Evolutionary conservation across 2,797 vertebrate genomes (phyloP), one percentile per base, ranked within the genome.

Genomic region (Schizopygopsis malacanthus): DNA sequence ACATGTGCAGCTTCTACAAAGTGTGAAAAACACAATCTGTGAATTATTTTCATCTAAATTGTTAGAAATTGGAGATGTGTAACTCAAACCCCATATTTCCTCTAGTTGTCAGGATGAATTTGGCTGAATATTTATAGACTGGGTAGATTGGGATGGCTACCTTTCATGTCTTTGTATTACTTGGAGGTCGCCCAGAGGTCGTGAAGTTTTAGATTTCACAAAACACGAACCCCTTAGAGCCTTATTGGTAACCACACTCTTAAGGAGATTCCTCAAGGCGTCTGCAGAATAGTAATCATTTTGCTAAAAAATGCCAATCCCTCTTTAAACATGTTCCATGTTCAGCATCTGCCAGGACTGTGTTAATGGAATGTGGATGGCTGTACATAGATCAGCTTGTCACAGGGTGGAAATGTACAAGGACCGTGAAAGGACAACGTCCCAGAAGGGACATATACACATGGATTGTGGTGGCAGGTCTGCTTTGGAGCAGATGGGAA

Each of bases 181-280:
- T 76, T 70, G 75, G 81, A 78, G 43, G 61, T 59, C n/a, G 10
- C 43, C 73, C 80, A 86, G 39, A 78, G 41, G 43, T 54, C 10
- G 33, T 61, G 7, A 85, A 50, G 88, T 85, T 83, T 89, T 77
- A 83, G 50, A 76, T 89, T 87, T 85, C 86, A 20, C 28, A 11
- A 77, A 52, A 77, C 83, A 83, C 80, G 25, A 79, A 80, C 56
- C 79, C 80, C 81, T 84, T 20, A 11, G 54, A 13, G 67, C 18
- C 54, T 82, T 28, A 82, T 59, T 41, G 71, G 71, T 56, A 76
- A 83, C 67, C 72, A 73, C 72, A 73, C 79, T 82, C 67, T 73
- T 54, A 45, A 72, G 54, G n/a, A 59, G 37, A 56, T 33, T 67
- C 80, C 39, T 82, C 9, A 54, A 77, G 47, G 61, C n/a, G 12